These are phyloP conservation scores for Sebastes jordani DNA, from an alignment of 2,797 vertebrate genomes.

Conservation along the genomic window DNA sequence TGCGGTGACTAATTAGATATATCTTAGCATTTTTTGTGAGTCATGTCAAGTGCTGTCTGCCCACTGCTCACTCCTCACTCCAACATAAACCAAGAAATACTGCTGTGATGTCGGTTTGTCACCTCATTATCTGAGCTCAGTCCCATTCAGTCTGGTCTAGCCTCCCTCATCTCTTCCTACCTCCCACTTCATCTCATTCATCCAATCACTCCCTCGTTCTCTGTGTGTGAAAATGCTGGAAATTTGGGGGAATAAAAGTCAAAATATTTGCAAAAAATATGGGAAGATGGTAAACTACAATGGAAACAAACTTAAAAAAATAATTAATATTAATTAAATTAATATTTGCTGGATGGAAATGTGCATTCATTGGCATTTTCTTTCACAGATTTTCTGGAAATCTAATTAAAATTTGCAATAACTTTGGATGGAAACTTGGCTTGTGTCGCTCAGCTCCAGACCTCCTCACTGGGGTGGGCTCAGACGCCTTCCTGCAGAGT, in stretches of 20 bases:
- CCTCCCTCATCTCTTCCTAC: neutral
- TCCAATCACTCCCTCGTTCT: neutral
- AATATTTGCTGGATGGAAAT: neutral
- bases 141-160: neutral
- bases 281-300: neutral
- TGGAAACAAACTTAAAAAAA: neutral
- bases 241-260: neutral
- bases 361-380: neutral
- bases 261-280: too few species aligned
- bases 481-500: neutral
- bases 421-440: neutral
- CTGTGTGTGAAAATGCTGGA: neutral
- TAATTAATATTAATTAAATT: neutral
- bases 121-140: neutral
- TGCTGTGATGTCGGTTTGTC: neutral
- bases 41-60: neutral
- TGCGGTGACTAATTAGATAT: constrained; percentile 9
- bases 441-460: neutral
- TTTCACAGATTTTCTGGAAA: neutral
- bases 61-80: neutral
- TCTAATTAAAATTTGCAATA: neutral
- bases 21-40: neutral
- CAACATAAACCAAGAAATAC: neutral
- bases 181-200: neutral
- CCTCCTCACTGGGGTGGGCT: neutral